phyloP scores from a whole-genome alignment of 2,888 invertebrate species.

The Euplexia lucipara region DNA sequence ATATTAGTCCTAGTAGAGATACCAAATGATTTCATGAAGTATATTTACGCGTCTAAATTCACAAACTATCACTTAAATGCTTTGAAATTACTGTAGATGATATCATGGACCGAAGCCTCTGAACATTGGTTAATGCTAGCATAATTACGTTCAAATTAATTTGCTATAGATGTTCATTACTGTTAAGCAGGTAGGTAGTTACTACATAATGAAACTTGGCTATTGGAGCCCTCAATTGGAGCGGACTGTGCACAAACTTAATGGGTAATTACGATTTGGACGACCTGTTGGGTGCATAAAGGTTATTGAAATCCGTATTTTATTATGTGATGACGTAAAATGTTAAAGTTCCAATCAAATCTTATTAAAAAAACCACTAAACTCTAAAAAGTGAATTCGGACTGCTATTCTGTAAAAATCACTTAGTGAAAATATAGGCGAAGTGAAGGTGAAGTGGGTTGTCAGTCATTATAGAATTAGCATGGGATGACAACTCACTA shows the following conservation, averaged over 20 bases:
- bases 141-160: slow-evolving; percentile 22
- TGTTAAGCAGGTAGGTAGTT: slow-evolving; percentile 5
- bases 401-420: too few relatives aligned
- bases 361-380: too few relatives aligned
- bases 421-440: too few relatives aligned
- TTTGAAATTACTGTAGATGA: slow-evolving; percentile 3
- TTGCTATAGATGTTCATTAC: slow-evolving; percentile 24
- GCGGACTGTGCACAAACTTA: slow-evolving; percentile 32
- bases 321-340: too few relatives aligned
- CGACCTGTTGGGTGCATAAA: slow-evolving; percentile 18
- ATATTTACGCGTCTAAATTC: neutral
- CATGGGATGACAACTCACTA: too few relatives aligned
- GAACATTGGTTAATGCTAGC: neutral
- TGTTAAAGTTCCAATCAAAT: too few relatives aligned
- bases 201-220: slow-evolving; percentile 40
- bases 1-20: too few relatives aligned
- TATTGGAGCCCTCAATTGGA: slow-evolving; percentile 22
- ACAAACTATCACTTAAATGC: slow-evolving; percentile 9
- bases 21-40: neutral
- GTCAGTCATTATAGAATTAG: too few relatives aligned
- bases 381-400: too few relatives aligned
- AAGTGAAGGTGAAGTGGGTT: too few relatives aligned
- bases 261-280: slow-evolving; percentile 40
- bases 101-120: slow-evolving; percentile 4
- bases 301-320: neutral